Percentiles rank a stretch among this genome's conserved stretches.
phyloP scores from a whole-genome alignment of 2,888 invertebrate genomes.

The Troides helena region DNA sequence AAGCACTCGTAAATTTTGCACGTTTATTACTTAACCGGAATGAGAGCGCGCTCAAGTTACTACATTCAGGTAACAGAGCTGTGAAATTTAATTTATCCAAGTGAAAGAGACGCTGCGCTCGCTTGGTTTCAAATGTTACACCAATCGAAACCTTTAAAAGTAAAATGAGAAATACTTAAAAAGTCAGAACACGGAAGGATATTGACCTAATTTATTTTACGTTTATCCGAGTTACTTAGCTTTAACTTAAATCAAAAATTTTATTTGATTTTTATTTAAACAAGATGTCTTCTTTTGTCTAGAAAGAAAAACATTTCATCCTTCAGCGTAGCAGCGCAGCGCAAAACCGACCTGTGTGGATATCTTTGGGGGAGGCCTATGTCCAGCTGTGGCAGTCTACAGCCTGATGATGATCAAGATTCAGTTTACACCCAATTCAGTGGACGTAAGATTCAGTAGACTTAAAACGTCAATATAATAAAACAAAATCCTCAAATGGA shows the following conservation, averaged over 20 bases:
- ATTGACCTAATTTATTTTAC: background rate
- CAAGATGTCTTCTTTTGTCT: too few species aligned
- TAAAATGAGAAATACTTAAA: background rate
- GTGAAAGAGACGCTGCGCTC: background rate
- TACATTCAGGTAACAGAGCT: conserved; percentile 6
- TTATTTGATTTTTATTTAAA: too few species aligned
- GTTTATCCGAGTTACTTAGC: background rate
- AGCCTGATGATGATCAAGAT: too few species aligned
- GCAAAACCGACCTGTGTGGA: background rate
- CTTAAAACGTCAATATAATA: too few species aligned
- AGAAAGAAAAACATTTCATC: too few species aligned
- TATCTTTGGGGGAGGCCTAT: background rate
- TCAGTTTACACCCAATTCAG: too few species aligned
- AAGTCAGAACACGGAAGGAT: background rate
- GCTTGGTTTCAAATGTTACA: background rate
- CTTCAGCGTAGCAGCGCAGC: background rate
- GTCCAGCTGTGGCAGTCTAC: background rate
- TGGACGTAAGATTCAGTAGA: too few species aligned
- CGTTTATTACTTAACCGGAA: conserved; percentile 63
- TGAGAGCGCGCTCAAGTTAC: conserved; percentile 6
- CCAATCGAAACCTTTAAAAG: background rate
- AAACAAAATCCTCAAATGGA: too few species aligned
- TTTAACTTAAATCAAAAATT: background rate
- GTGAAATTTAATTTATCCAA: background rate
- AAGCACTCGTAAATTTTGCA: conserved; percentile 67